Evolutionary conservation across 1,140 invertebrate species (phyloP).

Genomic region (Vollenhovia emeryi): DNA sequence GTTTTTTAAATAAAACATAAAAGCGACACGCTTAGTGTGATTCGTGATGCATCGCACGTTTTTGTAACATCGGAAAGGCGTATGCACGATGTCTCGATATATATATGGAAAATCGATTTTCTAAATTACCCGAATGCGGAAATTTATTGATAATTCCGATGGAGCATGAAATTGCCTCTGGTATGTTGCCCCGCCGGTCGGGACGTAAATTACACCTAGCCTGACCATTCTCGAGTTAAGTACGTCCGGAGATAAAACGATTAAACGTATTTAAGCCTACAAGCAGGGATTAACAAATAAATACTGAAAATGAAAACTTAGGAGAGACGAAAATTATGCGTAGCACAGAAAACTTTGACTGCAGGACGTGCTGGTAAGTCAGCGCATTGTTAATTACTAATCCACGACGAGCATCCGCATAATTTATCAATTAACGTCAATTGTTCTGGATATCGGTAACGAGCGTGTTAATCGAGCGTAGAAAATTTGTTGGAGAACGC

Average conservation of each 20-base stretch:
- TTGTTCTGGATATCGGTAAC: not conserved
- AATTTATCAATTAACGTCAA: not conserved
- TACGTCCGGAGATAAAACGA: not conserved
- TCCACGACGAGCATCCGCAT: not conserved
- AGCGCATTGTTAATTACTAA: not conserved
- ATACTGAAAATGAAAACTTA: not conserved
- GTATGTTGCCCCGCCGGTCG: not conserved
- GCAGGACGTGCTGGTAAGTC: not conserved
- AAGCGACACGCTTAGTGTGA: not conserved
- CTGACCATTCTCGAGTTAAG: not conserved
- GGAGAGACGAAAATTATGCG: not conserved
- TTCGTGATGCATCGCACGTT: not conserved
- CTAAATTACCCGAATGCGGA: constrained; percentile 27
- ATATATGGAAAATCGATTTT: constrained; percentile 37
- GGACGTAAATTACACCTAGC: constrained; percentile 16
- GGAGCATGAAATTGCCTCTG: constrained; percentile 21
- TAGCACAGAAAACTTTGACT: not conserved
- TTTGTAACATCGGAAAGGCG: not conserved
- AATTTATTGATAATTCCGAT: constrained; percentile 45
- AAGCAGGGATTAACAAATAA: constrained; percentile 5
- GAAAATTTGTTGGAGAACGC: not conserved
- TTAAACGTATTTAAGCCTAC: constrained; percentile 19
- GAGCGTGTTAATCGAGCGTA: not conserved
- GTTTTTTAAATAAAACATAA: not conserved
- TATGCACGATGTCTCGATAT: not conserved